Base-by-base conservation (phyloP, 2,113 vertebrate genomes). In the Neodontobutis hainanensis region DNA sequence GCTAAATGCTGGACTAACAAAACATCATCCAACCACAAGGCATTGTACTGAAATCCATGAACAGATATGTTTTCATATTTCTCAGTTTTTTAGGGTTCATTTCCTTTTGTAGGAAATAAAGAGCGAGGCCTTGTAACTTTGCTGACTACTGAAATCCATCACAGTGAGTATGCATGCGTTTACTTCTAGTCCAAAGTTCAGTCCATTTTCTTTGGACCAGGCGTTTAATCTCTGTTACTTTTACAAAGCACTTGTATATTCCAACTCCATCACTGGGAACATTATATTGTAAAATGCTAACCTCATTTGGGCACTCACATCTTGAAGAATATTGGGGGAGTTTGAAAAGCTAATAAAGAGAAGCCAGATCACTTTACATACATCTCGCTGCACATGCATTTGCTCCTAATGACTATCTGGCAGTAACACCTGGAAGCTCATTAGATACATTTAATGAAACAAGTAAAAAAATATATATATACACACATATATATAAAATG, bases 21-120 rank as follows among this genome's bases (percentile, higher is more conserved):
- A n/a, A n/a, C n/a, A n/a, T n/a, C n/a, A n/a, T n/a, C n/a, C n/a
- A n/a, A n/a, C n/a, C 35, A 35, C 2, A 6, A 53, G 32, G 1
- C 3, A 27, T 27, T 1, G 19, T 1, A 27, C 19, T n/a, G 3
- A 27, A 27, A 27, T 27, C 6, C 5, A 34, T 55, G 52, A 55
- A n/a, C 52, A 55, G 52, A 55, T 36, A 34, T 15, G 34, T n/a
- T 11, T 36, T 55, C 34, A n/a, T 12, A 34, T 55, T 55, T 36
- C 32, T 0, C n/a, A 11, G 3, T n/a, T 55, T 3, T 55, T 55
- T 32, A 38, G 32, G 34, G 35, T 36, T 55, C 32, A 55, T 55
- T 55, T 55, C 52, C 52, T 55, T 34, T 36, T 4, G 34, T 55
- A 6, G 35, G 52, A 55, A 55, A 55, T 55, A 38, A 55, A 55